phyloP scores from a whole-genome alignment of 2,113 vertebrate species.

The Alexandromys fortis region DNA sequence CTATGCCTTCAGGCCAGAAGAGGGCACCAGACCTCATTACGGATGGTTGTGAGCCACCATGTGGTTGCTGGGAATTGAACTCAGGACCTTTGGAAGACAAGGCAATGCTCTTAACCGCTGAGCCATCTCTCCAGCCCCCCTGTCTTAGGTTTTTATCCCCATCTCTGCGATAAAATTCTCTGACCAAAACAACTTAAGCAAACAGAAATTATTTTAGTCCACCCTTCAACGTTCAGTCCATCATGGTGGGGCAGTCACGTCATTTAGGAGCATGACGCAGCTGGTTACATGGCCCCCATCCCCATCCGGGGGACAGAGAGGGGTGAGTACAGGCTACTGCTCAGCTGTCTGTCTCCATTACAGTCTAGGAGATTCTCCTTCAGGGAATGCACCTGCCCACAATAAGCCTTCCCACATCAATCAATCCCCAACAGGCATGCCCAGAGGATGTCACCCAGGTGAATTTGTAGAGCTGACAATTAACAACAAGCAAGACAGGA shows the following conservation, averaged over 20 bases:
- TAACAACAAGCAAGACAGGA: too few species aligned
- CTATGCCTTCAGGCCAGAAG: too few species aligned
- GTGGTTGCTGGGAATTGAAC: too few species aligned
- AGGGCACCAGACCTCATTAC: too few species aligned
- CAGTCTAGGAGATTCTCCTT: neutral
- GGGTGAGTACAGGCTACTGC: neutral
- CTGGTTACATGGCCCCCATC: neutral
- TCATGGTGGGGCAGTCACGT: neutral
- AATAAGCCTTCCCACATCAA: neutral
- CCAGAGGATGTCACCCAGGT: neutral
- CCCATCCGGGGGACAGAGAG: neutral
- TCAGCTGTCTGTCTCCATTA: too few species aligned
- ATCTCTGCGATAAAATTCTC: neutral
- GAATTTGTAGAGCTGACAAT: neutral
- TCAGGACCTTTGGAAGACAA: too few species aligned
- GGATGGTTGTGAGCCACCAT: too few species aligned
- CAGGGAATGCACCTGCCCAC: neutral
- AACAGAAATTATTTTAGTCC: neutral
- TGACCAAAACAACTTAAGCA: neutral
- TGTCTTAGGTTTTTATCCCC: neutral
- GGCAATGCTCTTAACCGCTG: too few species aligned
- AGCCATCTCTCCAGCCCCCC: too few species aligned
- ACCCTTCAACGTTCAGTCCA: neutral
- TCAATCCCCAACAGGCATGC: neutral
- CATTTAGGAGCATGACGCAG: neutral